phyloP scores from a whole-genome alignment of 2,888 invertebrate species.

The Zaprionus lineosus region DNA sequence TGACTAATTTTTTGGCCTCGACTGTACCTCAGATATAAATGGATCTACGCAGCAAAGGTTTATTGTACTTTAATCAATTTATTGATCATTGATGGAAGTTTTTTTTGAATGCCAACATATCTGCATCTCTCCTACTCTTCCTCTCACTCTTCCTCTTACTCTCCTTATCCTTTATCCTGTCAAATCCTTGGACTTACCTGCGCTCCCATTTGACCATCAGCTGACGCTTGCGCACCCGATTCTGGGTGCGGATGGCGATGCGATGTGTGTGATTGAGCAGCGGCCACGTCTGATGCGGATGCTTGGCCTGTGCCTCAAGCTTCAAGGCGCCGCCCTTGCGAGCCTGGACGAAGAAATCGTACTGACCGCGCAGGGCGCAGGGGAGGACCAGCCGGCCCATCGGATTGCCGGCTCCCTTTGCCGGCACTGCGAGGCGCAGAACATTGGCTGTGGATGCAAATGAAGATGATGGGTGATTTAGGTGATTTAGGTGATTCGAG shows the following conservation, averaged over 20 bases:
- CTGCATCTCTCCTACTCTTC: too few relatives aligned
- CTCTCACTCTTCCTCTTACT: too few relatives aligned
- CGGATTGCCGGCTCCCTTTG: conserved; percentile 33
- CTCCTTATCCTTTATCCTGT: too few relatives aligned
- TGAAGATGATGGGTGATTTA: conserved; percentile 1
- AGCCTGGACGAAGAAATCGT: conserved; percentile 81
- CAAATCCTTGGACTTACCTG: conserved; percentile 58
- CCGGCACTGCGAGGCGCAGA: conserved; percentile 66
- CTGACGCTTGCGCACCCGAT: conserved; percentile 82
- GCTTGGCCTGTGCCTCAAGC: conserved; percentile 79
- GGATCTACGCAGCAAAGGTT: too few relatives aligned
- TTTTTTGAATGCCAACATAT: too few relatives aligned
- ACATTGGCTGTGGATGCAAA: conserved; percentile 72
- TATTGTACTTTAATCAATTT: too few relatives aligned
- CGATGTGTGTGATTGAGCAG: conserved; percentile 81
- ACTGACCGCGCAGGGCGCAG: conserved; percentile 81
- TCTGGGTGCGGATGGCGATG: conserved; percentile 81
- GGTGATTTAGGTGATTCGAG: neutral
- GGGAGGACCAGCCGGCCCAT: conserved; percentile 74
- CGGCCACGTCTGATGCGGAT: conserved; percentile 81
- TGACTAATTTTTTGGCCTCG: too few relatives aligned
- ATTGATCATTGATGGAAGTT: too few relatives aligned
- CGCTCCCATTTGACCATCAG: conserved; percentile 82
- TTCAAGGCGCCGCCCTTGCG: conserved; percentile 77
- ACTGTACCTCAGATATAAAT: too few relatives aligned